Evolutionary conservation across 2,113 vertebrate genomes (phyloP), one percentile per base, ranked within the genome.

Genomic region (Misgurnus mizolepis): DNA sequence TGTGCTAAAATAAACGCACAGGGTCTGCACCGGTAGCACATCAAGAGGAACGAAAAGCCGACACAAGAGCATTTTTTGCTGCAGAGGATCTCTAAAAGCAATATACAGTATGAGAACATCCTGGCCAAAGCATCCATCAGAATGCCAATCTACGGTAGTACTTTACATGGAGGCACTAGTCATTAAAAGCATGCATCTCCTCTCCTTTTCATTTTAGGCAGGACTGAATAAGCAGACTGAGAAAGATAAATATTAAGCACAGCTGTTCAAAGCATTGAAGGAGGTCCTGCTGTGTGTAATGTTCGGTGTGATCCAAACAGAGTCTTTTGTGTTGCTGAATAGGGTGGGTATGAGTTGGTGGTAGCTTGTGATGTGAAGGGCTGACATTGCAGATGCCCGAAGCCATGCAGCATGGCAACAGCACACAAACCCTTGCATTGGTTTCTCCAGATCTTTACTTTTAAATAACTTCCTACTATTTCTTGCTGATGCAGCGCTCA

Each of bases 1-100:
- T 61, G 81, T 79, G 78, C 56, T 61, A 67, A 45, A 88, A 88
- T 85, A 87, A 88, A 88, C 85, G 66, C 75, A 78, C 76, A 12
- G 67, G 27, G 83, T 84, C 80, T 83, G 83, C 81, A 81, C 81
- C 78, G 78, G 77, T 60, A 79, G 67, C 81, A 68, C 17, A 75
- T 17, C 64, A 41, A 75, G 49, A 80, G 81, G 34, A 71, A 66
- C 61, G 70, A 55, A 66, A 64, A 70, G 22, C 78, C 61, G 56
- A 80, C 56, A 47, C 53, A 47, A 65, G 27, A 47, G 4, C 6
- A 73, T 22, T 56, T 56, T 34, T 27, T 55, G 68, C 2, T 45
- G 50, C 68, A 70, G 47, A 6, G 7, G 43, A 71, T 71, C 15
- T 56, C 49, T 1, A 45, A 43, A 14, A 47, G 8, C 40, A 27